Conservation (phyloP, 2,888 invertebrate species). For the Neelides folsomi region DNA sequence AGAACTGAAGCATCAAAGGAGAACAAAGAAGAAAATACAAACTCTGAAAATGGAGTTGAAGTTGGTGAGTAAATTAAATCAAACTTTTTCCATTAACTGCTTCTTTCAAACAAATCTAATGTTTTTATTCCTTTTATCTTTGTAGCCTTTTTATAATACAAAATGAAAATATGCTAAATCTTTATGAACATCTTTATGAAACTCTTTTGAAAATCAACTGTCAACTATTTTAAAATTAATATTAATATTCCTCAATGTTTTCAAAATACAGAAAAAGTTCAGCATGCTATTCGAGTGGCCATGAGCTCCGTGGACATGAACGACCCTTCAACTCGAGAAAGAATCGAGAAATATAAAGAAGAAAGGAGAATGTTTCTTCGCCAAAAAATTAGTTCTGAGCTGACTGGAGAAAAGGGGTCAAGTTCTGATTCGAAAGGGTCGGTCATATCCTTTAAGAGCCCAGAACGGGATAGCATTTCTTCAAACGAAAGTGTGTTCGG, state of each 20-base stretch:
- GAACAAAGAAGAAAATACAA: conserved; percentile 14
- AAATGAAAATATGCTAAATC: too few relatives aligned
- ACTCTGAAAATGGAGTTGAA: too few relatives aligned
- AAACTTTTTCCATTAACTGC: too few relatives aligned
- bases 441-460: conserved; percentile 10
- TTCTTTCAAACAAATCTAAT: too few relatives aligned
- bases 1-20: conserved; percentile 30
- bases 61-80: too few relatives aligned
- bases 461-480: conserved; percentile 11
- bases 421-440: conserved; percentile 13
- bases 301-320: conserved; percentile 39
- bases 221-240: too few relatives aligned
- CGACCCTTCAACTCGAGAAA: conserved; percentile 52
- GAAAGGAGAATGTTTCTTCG: conserved; percentile 70
- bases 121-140: too few relatives aligned
- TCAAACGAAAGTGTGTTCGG: conserved; percentile 19
- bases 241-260: too few relatives aligned
- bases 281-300: conserved; percentile 23
- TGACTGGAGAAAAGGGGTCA: conserved; percentile 13
- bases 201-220: too few relatives aligned
- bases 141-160: too few relatives aligned
- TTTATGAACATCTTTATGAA: too few relatives aligned
- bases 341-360: conserved; percentile 81
- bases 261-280: conserved; percentile 25
- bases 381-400: conserved; percentile 57